Conservation (phyloP, 2,888 invertebrate species). For the Parapristionchus giblindavisi region DNA sequence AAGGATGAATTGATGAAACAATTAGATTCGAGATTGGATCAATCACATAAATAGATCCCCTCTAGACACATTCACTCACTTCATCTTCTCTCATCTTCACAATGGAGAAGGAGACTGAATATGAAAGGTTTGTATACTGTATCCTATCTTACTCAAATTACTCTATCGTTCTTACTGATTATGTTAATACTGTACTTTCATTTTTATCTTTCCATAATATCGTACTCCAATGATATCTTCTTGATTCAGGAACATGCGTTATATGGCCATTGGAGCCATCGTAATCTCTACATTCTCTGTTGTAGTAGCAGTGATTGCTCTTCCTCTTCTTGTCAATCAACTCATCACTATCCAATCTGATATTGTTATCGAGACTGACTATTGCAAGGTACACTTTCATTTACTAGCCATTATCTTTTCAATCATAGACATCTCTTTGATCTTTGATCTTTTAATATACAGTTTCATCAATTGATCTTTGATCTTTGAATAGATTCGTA, state of each 20-base stretch:
- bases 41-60: too few species aligned
- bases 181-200: not conserved
- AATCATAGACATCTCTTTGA: not conserved
- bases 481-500: conserved; percentile 39
- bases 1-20: not conserved
- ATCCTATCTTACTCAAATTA: not conserved
- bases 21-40: too few species aligned
- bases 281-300: conserved; percentile 66
- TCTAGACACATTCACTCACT: too few species aligned
- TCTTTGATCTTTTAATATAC: not conserved
- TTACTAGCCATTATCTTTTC: not conserved
- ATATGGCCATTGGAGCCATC: conserved; percentile 63
- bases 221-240: not conserved
- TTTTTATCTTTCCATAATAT: not conserved
- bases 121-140: not conserved
- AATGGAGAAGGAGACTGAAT: conserved; percentile 33
- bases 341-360: conserved; percentile 67
- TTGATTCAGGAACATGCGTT: conserved; percentile 53
- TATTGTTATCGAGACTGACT: conserved; percentile 64
- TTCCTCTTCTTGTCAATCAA: conserved; percentile 68
- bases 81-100: not conserved
- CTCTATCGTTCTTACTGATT: not conserved
- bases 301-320: conserved; percentile 61
- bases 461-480: not conserved
- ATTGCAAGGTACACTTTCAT: conserved; percentile 60